Percentiles rank a stretch among this genome's conserved stretches.
These are phyloP conservation scores for Rhinopithecus roxellana DNA, from an alignment of 2,113 vertebrate species.

Conservation along the genomic window DNA sequence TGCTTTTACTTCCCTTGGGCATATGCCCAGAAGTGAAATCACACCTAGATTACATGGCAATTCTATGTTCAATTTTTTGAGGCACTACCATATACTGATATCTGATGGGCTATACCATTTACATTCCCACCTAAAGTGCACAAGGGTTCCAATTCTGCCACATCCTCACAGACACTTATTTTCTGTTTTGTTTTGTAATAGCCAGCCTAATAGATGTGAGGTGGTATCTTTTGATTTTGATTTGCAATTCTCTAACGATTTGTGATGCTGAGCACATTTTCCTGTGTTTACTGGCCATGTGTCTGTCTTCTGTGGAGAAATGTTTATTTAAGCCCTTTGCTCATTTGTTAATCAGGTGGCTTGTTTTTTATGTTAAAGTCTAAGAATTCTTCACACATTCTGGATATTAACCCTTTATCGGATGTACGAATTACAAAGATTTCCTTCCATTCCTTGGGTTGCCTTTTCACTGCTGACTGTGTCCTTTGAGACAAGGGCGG, in stretches of 20 bases:
- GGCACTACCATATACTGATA: not conserved
- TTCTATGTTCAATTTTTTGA: not conserved
- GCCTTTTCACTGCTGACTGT: not conserved
- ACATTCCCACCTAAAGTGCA: not conserved
- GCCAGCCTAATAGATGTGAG: not conserved
- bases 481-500: not conserved
- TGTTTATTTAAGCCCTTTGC: not conserved
- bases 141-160: not conserved
- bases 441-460: not conserved
- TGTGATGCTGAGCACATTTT: not conserved
- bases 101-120: not conserved
- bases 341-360: not conserved
- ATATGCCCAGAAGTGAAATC: not conserved
- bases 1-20: not conserved
- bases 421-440: not conserved
- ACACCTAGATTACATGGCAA: not conserved
- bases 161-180: not conserved
- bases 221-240: not conserved
- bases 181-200: not conserved
- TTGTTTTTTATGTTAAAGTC: not conserved
- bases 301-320: not conserved
- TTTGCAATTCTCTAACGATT: not conserved
- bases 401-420: not conserved
- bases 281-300: not conserved
- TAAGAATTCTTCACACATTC: not conserved